Evolutionary conservation across 2,888 invertebrate species (phyloP).

Genomic region (Tribolium freemani): DNA sequence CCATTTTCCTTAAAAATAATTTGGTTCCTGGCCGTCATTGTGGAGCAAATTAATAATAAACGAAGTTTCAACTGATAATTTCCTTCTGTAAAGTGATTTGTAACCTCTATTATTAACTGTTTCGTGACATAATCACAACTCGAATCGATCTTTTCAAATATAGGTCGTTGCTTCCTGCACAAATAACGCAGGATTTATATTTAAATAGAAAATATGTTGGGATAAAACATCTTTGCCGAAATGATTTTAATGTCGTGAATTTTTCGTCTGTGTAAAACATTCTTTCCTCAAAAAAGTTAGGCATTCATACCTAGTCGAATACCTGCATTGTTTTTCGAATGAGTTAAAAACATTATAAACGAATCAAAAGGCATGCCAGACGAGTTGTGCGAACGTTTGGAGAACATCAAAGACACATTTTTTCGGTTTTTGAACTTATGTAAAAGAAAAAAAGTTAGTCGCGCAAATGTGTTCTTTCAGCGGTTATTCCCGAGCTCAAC

Average conservation of each 20-base stretch:
- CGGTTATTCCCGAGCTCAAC: constrained; percentile 43
- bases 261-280: constrained; percentile 3
- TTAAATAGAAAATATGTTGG: neutral
- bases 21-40: neutral
- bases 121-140: constrained; percentile 35
- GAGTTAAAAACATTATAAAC: constrained; percentile 55
- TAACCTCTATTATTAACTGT: constrained; percentile 35
- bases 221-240: neutral
- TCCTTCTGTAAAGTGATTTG: constrained; percentile 40
- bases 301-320: constrained; percentile 51
- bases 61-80: constrained; percentile 35
- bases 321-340: constrained; percentile 59
- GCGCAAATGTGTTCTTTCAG: constrained; percentile 47
- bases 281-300: constrained; percentile 38
- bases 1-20: constrained; percentile 18
- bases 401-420: constrained; percentile 60
- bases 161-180: neutral
- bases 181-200: neutral
- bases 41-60: constrained; percentile 29
- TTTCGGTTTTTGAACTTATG: constrained; percentile 50
- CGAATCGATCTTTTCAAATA: constrained; percentile 30
- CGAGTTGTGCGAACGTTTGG: constrained; percentile 56
- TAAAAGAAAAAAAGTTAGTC: constrained; percentile 47
- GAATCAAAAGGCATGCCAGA: constrained; percentile 49
- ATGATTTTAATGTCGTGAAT: neutral